Conservation (phyloP, 2,888 invertebrate species). For the Agonopterix subpropinquella region DNA sequence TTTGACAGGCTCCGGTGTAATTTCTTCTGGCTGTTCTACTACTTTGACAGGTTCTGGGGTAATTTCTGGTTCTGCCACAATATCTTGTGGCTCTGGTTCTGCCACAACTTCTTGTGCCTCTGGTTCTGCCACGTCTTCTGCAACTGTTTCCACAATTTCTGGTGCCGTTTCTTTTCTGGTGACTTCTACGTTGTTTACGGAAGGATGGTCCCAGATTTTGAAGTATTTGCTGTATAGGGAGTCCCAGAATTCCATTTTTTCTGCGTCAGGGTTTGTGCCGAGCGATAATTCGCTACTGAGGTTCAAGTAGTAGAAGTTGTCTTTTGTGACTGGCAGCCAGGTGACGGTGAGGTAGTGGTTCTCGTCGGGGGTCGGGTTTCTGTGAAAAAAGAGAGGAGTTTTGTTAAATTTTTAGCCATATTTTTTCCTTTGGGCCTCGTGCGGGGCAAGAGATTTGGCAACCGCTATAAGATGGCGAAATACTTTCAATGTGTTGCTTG, state of each 20-base stretch:
- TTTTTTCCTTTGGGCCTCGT: too few species aligned
- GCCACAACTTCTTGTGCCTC: background rate
- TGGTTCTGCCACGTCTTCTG: background rate
- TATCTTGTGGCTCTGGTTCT: background rate
- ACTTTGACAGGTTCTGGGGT: constrained; percentile 6
- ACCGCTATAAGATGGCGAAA: too few species aligned
- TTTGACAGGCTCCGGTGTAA: constrained; percentile 5
- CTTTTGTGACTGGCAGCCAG: constrained; percentile 58
- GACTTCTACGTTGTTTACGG: constrained; percentile 20
- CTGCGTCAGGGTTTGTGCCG: constrained; percentile 43
- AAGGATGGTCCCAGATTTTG: constrained; percentile 53
- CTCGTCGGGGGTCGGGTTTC: constrained; percentile 64
- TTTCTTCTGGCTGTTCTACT: constrained; percentile 9
- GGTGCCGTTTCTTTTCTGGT: constrained; percentile 11
- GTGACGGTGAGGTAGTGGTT: constrained; percentile 54
- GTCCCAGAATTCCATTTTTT: constrained; percentile 65
- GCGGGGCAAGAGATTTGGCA: too few species aligned
- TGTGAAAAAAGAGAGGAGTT: constrained; percentile 10
- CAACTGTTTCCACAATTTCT: background rate
- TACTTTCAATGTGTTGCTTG: too few species aligned
- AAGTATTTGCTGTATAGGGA: constrained; percentile 52
- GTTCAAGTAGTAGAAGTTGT: constrained; percentile 49
- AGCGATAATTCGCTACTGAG: constrained; percentile 46
- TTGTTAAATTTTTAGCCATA: too few species aligned
- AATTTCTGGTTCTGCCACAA: background rate